These are phyloP conservation scores for Thunnus thynnus DNA, from an alignment of 2,113 vertebrate species.

Conservation along the genomic window DNA sequence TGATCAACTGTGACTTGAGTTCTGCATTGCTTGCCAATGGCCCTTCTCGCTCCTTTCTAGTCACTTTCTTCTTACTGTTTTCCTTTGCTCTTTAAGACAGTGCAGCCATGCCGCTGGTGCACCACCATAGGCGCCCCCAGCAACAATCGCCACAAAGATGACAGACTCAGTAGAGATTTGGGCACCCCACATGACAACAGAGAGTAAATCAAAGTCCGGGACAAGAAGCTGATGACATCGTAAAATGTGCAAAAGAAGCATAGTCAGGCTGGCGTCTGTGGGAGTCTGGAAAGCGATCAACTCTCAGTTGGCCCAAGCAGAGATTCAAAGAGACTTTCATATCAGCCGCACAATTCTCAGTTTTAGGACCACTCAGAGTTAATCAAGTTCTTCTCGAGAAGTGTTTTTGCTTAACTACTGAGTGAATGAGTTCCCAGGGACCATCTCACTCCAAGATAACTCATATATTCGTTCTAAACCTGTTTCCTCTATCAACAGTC, in stretches of 20 bases:
- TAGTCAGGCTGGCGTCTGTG: conserved; percentile 22
- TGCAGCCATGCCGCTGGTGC: conserved; percentile 46
- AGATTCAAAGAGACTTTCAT: conserved; percentile 68
- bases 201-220: conserved; percentile 52
- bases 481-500: conserved; percentile 48
- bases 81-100: conserved; percentile 36
- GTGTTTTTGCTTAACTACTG: conserved; percentile 52
- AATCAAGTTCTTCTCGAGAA: conserved; percentile 52
- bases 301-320: conserved; percentile 47
- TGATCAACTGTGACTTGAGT: conserved; percentile 56
- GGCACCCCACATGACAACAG: conserved; percentile 6
- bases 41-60: conserved; percentile 13
- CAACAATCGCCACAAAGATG: conserved; percentile 42
- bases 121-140: conserved; percentile 7
- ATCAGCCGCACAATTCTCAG: conserved; percentile 42
- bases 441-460: conserved; percentile 36
- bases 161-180: conserved; percentile 30
- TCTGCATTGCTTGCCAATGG: conserved; percentile 27
- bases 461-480: conserved; percentile 57
- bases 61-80: conserved; percentile 26
- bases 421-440: conserved; percentile 52
- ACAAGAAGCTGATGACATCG: conserved; percentile 52
- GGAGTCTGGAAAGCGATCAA: conserved; percentile 53
- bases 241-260: conserved; percentile 53
- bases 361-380: conserved; percentile 48